Base-by-base conservation (phyloP, 2,888 invertebrate genomes). In the Bimastos eiseni region DNA sequence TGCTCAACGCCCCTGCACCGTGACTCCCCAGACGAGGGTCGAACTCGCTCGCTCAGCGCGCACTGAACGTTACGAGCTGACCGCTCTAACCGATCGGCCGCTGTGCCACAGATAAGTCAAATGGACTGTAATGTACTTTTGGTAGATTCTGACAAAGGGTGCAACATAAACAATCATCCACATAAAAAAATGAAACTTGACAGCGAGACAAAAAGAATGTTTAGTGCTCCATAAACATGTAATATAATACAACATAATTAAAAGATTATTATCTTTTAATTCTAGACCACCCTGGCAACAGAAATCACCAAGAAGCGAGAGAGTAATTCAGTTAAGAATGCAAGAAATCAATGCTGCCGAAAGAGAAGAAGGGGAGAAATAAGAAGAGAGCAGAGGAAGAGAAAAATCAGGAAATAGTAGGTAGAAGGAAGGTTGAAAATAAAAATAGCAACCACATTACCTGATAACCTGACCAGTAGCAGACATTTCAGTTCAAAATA, bases 401-500 rank as follows among this genome's bases (percentile, higher is more conserved):
- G 49, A 24, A 17, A 49, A 49, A 49, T 49, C 3, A 49, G 6
- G 49, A 24, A 49, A 24, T 5, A 24, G 49, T 5, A 49, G 49
- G 49, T 21, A 49, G 44, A 34, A 49, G 55, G 21, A 24, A 24
- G 24, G 37, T 89, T 30, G 34, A 44, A n/a, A 36, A 88, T 90
- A 30, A 37, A 86, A 90, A n/a, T 86, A 33, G 19, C 21, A 8
- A 90, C 8, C 34, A 41, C n/a, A 86, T 8, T 90, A 86, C 95
- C 92, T 91, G 94, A 92, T 89, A 95, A 93, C 86, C 93, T 93
- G 91, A 94, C 94, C 84, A 95, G 93, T 38, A 95, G 94, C 92
- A 93, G 93, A 93, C 95, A 95, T 89, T 95, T 93, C 89, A 96
- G 94, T 90, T 95, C 95, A 94, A 96, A 96, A 93, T 96, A 96